phyloP scores from a whole-genome alignment of 2,797 vertebrate species.

The Onychomys torridus region DNA sequence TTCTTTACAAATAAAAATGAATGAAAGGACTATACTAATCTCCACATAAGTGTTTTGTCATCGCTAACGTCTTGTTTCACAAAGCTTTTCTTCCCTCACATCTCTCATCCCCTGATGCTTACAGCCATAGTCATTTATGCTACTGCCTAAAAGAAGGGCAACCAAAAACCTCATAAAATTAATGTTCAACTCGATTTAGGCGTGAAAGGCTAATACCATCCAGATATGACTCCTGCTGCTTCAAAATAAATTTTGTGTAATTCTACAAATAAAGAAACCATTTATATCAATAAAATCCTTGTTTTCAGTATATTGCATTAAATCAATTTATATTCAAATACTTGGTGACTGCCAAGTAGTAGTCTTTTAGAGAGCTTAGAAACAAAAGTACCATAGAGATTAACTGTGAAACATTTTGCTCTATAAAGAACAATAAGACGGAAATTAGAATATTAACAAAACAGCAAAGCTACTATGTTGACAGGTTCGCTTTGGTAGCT shows the following conservation, averaged over 20 bases:
- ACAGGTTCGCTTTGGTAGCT: conserved; percentile 70
- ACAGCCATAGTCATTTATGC: conserved; percentile 57
- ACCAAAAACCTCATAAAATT: conserved; percentile 77
- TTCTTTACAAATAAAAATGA: conserved; percentile 77
- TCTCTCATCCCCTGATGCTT: conserved; percentile 70
- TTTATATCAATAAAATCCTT: conserved; percentile 82
- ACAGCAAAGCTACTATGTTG: background rate
- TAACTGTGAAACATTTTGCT: conserved; percentile 68
- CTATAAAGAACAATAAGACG: conserved; percentile 67
- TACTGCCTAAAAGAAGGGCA: conserved; percentile 66
- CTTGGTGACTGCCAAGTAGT: conserved; percentile 75
- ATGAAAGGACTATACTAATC: conserved; percentile 72
- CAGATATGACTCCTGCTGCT: conserved; percentile 77
- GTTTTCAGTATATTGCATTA: conserved; percentile 79
- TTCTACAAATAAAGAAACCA: conserved; percentile 82
- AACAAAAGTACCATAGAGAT: conserved; percentile 71
- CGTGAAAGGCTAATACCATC: conserved; percentile 84
- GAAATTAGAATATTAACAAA: conserved; percentile 72
- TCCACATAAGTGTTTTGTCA: conserved; percentile 78
- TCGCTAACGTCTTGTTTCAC: conserved; percentile 81
- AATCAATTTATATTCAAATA: conserved; percentile 85
- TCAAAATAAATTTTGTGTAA: conserved; percentile 81
- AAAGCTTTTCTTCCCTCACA: conserved; percentile 73
- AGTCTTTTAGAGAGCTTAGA: conserved; percentile 77
- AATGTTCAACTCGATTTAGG: conserved; percentile 83